These are phyloP conservation scores for Peribatodes rhomboidaria DNA, from an alignment of 2,888 invertebrate genomes.

Conservation along the genomic window DNA sequence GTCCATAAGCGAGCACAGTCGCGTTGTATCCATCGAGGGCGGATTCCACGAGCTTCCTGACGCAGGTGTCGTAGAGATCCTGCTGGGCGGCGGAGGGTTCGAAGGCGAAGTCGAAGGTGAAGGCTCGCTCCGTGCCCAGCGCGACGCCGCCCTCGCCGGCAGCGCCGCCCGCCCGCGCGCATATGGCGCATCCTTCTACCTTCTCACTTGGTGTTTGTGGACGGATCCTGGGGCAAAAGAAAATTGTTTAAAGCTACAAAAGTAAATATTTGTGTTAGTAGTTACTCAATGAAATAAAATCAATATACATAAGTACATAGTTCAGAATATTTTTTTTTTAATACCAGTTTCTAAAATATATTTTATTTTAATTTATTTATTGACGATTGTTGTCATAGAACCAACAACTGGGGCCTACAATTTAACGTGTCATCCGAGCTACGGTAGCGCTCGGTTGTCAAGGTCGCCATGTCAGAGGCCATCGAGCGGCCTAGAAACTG, in stretches of 20 bases:
- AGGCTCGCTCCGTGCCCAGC: conserved; percentile 96
- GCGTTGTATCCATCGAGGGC: conserved; percentile 99
- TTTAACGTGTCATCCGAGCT: too few relatives aligned
- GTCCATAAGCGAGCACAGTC: conserved; percentile 98
- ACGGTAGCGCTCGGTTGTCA: too few relatives aligned
- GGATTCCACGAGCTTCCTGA: conserved; percentile 94
- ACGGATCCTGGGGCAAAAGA: conserved; percentile 90
- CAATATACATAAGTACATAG: too few relatives aligned
- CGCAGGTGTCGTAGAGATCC: conserved; percentile 93
- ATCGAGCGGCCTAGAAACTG: too few relatives aligned
- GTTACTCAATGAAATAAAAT: not conserved
- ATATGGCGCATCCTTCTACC: conserved; percentile 97
- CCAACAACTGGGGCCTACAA: too few relatives aligned
- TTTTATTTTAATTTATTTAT: too few relatives aligned
- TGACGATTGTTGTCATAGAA: too few relatives aligned
- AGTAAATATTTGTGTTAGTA: not conserved
- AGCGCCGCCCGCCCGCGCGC: conserved; percentile 95
- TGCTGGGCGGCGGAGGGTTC: conserved; percentile 92
- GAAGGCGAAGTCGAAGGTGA: conserved; percentile 98
- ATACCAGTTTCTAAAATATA: too few relatives aligned
- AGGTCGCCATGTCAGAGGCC: too few relatives aligned
- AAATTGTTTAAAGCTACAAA: too few relatives aligned
- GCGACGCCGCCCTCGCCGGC: conserved; percentile 96
- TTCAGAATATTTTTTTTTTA: too few relatives aligned
- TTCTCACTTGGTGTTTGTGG: conserved; percentile 97